Evolutionary conservation across 2,113 vertebrate species (phyloP).

Genomic region (Neodontobutis hainanensis): DNA sequence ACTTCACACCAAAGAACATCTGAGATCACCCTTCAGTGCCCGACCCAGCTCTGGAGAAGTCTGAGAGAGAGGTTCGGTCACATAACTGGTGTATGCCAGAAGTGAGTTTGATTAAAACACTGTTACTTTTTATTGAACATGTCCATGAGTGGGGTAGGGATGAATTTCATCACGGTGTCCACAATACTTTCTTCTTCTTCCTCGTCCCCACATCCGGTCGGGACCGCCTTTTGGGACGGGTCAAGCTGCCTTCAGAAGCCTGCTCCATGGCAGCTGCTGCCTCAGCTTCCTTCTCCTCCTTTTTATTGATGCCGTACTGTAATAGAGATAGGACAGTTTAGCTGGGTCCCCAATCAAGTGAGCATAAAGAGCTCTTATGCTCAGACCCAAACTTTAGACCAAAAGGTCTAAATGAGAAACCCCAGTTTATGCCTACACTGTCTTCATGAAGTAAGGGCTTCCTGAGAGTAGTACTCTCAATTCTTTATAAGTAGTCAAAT

Average conservation of each 20-base stretch:
- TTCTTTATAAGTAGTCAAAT: too few species aligned
- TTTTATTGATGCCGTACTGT: constrained; percentile 99
- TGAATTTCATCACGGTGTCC: constrained; percentile 98
- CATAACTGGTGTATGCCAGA: constrained; percentile 44
- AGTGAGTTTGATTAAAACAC: constrained; percentile 11
- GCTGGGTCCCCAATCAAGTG: neutral
- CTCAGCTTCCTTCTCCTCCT: constrained; percentile 95
- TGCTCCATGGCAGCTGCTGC: constrained; percentile 94
- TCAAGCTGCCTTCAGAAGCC: constrained; percentile 92
- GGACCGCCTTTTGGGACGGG: constrained; percentile 91
- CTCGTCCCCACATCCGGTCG: constrained; percentile 78
- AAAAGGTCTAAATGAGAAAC: too few species aligned
- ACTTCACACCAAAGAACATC: too few species aligned
- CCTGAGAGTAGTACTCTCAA: too few species aligned
- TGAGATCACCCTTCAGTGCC: too few species aligned
- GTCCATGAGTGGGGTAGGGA: constrained; percentile 94
- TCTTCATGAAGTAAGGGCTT: too few species aligned
- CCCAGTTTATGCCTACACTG: too few species aligned
- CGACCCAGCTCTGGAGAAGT: too few species aligned
- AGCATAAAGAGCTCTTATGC: too few species aligned
- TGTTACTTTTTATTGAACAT: constrained; percentile 98
- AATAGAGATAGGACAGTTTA: neutral
- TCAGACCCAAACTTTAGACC: too few species aligned
- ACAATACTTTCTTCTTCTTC: constrained; percentile 96
- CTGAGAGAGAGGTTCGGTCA: constrained; percentile 13